phyloP scores from a whole-genome alignment of 1,140 invertebrate species.

The Calephelis virginiensis region DNA sequence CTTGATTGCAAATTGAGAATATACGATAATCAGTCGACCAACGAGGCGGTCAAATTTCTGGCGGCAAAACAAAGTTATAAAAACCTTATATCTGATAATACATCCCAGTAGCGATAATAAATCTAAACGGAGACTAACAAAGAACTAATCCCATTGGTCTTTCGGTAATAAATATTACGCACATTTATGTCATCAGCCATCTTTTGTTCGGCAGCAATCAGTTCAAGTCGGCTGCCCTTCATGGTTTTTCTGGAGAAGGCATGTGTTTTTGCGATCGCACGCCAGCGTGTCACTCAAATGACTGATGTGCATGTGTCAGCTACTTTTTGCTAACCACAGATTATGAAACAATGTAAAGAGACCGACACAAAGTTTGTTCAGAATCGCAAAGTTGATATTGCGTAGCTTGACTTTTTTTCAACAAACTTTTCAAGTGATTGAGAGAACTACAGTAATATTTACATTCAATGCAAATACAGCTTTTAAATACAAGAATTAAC shows the following conservation, averaged over 20 bases:
- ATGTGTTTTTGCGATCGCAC: slow-evolving; percentile 61
- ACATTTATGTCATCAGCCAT: slow-evolving; percentile 35
- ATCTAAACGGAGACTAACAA: background rate
- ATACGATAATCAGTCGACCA: too few species aligned
- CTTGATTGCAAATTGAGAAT: too few species aligned
- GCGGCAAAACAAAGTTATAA: background rate
- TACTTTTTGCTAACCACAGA: slow-evolving; percentile 49
- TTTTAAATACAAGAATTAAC: too few species aligned
- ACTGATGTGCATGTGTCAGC: slow-evolving; percentile 65
- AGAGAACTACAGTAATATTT: too few species aligned
- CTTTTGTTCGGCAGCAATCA: slow-evolving; percentile 52
- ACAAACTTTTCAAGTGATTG: too few species aligned
- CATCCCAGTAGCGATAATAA: background rate
- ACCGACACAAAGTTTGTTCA: background rate
- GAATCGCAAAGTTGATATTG: background rate
- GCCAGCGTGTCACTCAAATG: slow-evolving; percentile 53
- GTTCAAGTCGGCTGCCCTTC: slow-evolving; percentile 45
- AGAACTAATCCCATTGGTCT: slow-evolving; percentile 12
- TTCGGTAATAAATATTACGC: slow-evolving; percentile 38
- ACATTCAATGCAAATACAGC: too few species aligned
- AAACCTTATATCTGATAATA: background rate
- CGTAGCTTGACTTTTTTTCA: too few species aligned
- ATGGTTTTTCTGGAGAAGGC: slow-evolving; percentile 51
- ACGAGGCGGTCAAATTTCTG: too few species aligned
- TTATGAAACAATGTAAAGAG: slow-evolving; percentile 29